Conservation (phyloP, 2,113 vertebrate species). For the Pogona vitticeps region DNA sequence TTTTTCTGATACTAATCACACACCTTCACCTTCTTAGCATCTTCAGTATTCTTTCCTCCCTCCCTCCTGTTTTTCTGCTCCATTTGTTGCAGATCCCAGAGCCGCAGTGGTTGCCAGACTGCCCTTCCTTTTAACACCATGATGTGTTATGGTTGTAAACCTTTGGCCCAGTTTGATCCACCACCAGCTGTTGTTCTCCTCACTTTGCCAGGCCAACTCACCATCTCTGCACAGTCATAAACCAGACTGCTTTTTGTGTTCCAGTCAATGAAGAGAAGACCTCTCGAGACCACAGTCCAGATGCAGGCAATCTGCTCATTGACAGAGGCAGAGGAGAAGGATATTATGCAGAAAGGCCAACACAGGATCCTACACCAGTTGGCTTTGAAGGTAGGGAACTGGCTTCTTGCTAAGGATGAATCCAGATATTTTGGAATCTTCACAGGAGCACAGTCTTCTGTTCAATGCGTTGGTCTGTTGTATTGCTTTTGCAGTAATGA, state of each 20-base stretch:
- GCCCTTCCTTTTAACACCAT: slow-evolving; percentile 22
- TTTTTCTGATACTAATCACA: slow-evolving; percentile 19
- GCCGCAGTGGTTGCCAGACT: slow-evolving; percentile 4
- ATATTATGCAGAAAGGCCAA: slow-evolving; percentile 54
- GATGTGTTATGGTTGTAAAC: slow-evolving; percentile 18
- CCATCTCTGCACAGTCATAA: slow-evolving; percentile 41
- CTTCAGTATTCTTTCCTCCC: neutral
- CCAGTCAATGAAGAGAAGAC: slow-evolving; percentile 75
- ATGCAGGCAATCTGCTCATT: slow-evolving; percentile 73
- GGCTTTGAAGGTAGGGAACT: slow-evolving; percentile 75
- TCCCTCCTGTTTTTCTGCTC: slow-evolving; percentile 2
- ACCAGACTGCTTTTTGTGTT: slow-evolving; percentile 60
- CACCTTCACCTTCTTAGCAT: slow-evolving; percentile 38
- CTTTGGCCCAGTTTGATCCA: slow-evolving; percentile 35
- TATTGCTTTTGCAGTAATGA: neutral
- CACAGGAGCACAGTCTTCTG: neutral
- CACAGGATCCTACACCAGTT: slow-evolving; percentile 31
- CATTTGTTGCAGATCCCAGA: slow-evolving; percentile 1
- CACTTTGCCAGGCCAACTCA: slow-evolving; percentile 23
- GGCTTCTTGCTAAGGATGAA: neutral
- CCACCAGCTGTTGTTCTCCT: slow-evolving; percentile 31
- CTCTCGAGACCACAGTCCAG: slow-evolving; percentile 50
- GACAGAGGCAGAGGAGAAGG: slow-evolving; percentile 51
- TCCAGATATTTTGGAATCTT: slow-evolving; percentile 18
- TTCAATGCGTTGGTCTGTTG: neutral